A percentile compares a stretch with the other conserved stretches of the same genome.
These are phyloP conservation scores for Osmerus mordax DNA, from an alignment of 2,113 vertebrate genomes.

Conservation along the genomic window DNA sequence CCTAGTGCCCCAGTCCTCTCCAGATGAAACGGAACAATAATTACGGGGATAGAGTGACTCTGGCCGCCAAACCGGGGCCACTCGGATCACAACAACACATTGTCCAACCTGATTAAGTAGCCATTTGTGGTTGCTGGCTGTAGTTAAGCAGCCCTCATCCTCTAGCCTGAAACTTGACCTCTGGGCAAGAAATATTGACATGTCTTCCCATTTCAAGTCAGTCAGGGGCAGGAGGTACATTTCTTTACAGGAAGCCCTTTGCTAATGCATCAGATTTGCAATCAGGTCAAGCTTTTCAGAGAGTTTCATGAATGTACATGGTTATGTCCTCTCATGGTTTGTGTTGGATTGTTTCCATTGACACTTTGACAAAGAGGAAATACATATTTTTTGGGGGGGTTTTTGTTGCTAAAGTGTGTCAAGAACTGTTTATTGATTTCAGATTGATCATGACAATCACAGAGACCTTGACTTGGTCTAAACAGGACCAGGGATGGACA, in stretches of 20 bases:
- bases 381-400: conserved; percentile 17
- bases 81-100: conserved; percentile 74
- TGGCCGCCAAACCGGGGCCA: conserved; percentile 65
- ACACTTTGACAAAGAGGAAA: conserved; percentile 41
- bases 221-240: conserved; percentile 55
- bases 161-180: conserved; percentile 70
- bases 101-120: conserved; percentile 74
- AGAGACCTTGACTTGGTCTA: background rate
- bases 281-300: background rate
- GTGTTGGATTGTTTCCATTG: conserved; percentile 38
- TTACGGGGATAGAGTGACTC: conserved; percentile 65
- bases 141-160: conserved; percentile 64
- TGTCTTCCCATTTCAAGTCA: conserved; percentile 59
- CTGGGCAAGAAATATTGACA: conserved; percentile 62
- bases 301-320: conserved; percentile 25
- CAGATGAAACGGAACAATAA: conserved; percentile 72
- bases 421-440: no score
- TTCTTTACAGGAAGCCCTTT: conserved; percentile 62
- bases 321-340: conserved; percentile 35
- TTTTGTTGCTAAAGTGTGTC: background rate
- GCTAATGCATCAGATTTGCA: background rate
- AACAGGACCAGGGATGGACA: no score
- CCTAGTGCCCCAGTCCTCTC: conserved; percentile 33
- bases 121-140: conserved; percentile 68
- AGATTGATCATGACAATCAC: background rate